Conservation (phyloP, 1,140 invertebrate genomes). For the Leptestheria dahalacensis region DNA sequence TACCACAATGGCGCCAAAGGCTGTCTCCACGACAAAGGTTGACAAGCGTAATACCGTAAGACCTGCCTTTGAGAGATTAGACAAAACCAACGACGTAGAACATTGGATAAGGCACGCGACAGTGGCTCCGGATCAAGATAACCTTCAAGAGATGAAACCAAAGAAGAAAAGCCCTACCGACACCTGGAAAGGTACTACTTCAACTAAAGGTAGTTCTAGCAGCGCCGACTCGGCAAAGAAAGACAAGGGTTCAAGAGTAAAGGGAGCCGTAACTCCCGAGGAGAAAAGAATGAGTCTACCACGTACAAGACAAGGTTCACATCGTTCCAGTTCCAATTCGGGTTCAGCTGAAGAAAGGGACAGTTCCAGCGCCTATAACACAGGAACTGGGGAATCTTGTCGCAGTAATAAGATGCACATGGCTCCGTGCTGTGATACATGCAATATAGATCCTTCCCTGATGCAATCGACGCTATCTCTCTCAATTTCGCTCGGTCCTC, state of each 20-base stretch:
- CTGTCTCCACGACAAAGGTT: background rate
- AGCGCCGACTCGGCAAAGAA: slow-evolving; percentile 11
- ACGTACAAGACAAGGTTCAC: background rate
- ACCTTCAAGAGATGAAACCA: background rate
- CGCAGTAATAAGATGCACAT: slow-evolving; percentile 40
- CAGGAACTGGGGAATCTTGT: slow-evolving; percentile 45
- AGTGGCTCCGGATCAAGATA: background rate
- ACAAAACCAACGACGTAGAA: slow-evolving; percentile 17
- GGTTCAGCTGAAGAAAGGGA: slow-evolving; percentile 39
- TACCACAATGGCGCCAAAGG: background rate
- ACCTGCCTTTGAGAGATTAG: slow-evolving; percentile 8
- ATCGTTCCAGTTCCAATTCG: slow-evolving; percentile 17
- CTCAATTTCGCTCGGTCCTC: background rate
- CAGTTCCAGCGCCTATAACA: slow-evolving; percentile 59
- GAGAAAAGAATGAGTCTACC: background rate
- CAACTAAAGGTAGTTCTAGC: slow-evolving; percentile 15
- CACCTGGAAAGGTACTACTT: slow-evolving; percentile 20
- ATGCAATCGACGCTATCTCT: slow-evolving; percentile 10
- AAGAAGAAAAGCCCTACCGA: background rate
- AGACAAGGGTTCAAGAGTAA: slow-evolving; percentile 19
- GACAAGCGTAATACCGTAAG: background rate
- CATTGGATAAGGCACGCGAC: slow-evolving; percentile 14
- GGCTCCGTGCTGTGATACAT: background rate
- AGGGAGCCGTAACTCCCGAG: slow-evolving; percentile 16
- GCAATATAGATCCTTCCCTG: background rate